phyloP scores from a whole-genome alignment of 2,888 invertebrate species.

The Amblyjoppa fuscipennis region DNA sequence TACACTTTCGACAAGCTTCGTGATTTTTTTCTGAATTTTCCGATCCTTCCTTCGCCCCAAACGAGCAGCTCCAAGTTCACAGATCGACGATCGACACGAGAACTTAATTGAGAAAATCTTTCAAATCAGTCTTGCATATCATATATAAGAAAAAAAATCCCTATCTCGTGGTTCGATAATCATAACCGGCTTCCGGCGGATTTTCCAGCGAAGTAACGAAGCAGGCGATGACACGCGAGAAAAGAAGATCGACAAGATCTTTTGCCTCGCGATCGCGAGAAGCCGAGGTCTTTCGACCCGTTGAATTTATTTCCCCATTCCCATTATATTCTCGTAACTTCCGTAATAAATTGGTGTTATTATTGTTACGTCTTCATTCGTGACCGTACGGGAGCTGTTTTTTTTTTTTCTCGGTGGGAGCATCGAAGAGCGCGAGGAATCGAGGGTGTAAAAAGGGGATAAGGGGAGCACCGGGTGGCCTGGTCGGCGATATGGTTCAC shows the following conservation, averaged over 20 bases:
- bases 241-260: too few species aligned
- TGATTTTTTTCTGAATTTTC: not conserved
- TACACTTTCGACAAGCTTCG: not conserved
- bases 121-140: not conserved
- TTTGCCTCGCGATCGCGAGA: too few species aligned
- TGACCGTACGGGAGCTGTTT: not conserved
- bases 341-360: too few species aligned
- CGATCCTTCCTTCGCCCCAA: not conserved
- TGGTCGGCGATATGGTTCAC: conserved; percentile 17
- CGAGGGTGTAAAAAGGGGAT: conserved; percentile 57
- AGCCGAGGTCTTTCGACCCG: too few species aligned
- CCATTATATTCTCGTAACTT: too few species aligned
- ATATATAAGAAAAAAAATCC: not conserved
- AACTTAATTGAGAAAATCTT: too few species aligned
- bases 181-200: conserved; percentile 10
- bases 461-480: conserved; percentile 52
- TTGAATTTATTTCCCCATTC: too few species aligned
- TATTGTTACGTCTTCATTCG: not conserved
- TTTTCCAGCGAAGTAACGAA: not conserved
- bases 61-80: not conserved
- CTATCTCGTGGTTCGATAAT: conserved; percentile 27
- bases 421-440: conserved; percentile 52
- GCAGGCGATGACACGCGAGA: too few species aligned
- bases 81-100: not conserved
- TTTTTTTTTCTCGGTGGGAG: conserved; percentile 10